Base-by-base conservation (phyloP, 37 sponge, comb jelly and placozoan species). In the Bolinopsis microptera region DNA sequence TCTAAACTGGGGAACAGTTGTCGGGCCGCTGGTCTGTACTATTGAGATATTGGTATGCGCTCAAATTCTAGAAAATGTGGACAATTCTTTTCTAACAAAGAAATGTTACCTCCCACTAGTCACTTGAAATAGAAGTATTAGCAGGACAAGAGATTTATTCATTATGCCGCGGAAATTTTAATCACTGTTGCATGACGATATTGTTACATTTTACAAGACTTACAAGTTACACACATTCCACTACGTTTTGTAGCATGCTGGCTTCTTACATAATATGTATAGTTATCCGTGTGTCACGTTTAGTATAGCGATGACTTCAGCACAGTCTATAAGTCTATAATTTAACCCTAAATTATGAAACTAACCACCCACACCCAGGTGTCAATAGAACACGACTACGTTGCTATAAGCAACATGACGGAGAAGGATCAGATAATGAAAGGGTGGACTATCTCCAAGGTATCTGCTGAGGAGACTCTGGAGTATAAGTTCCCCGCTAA, bases 401-500 rank as follows among this genome's bases (percentile, higher is more conserved):
- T 86, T 24, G 90, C 30, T 24, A 41, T 86, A 38, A 34, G 3
- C 24, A 86, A 86, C 90, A 28, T 33, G 90, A 86, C 90, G n/a
- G 90, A 86, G 8, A 86, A 86, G 26, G 90, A 86, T 18, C 90
- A 86, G 90, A 41, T 27, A 24, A 86, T 86, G 90, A 86, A 41
- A 48, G 90, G 90, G 0, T 86, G 90, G 90, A 34, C 35, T 5
- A 28, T 86, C 18, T 25, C 35, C 61, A 86, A 86, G 61, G 23
- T 34, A 0, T 28, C 61, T 38, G 90, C 1, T 1, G 90, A 34
- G 27, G 90, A 86, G 30, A 86, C 48, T 41, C 90, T 86, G 26
- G 36, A 86, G 61, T 86, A 86, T 27, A 86, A 86, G 61, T 86
- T 86, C 90, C 90, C 90, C 26, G 90, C 90, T 39, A 86, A 86